Conservation (phyloP, 2,113 vertebrate species). For the Plectropomus leopardus region DNA sequence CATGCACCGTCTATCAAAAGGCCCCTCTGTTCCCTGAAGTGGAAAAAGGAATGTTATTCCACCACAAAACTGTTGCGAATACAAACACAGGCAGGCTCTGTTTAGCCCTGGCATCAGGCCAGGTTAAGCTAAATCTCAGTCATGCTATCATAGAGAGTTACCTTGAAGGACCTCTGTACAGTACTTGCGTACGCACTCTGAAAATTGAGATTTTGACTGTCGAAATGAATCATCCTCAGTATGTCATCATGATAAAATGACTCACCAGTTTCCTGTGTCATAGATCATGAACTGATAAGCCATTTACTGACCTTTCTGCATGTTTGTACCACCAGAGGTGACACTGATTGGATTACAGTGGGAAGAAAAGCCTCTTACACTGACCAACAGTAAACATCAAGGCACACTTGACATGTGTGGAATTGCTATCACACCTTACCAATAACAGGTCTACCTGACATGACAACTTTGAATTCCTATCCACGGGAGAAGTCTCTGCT, state of each 20-base stretch:
- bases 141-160: slow-evolving; percentile 15
- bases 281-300: slow-evolving; percentile 36
- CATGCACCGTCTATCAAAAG: slow-evolving; percentile 57
- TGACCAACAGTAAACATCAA: slow-evolving; percentile 26
- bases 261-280: slow-evolving; percentile 22
- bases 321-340: not conserved
- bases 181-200: not conserved
- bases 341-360: slow-evolving; percentile 10
- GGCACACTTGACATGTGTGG: slow-evolving; percentile 6
- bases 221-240: slow-evolving; percentile 2
- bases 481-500: slow-evolving; percentile 14
- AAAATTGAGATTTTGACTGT: not conserved
- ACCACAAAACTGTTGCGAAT: slow-evolving; percentile 43
- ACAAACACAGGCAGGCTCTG: slow-evolving; percentile 43
- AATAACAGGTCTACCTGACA: slow-evolving; percentile 48
- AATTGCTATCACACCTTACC: slow-evolving; percentile 4
- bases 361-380: slow-evolving; percentile 12
- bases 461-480: slow-evolving; percentile 38
- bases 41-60: slow-evolving; percentile 60
- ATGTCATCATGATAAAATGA: slow-evolving; percentile 7
- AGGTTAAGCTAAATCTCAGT: slow-evolving; percentile 29
- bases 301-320: not conserved
- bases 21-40: slow-evolving; percentile 46
- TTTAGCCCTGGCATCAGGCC: slow-evolving; percentile 21
- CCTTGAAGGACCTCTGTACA: slow-evolving; percentile 24